Conservation (phyloP, 2,797 vertebrate species). For the Ctenopoma kingsleyae region DNA sequence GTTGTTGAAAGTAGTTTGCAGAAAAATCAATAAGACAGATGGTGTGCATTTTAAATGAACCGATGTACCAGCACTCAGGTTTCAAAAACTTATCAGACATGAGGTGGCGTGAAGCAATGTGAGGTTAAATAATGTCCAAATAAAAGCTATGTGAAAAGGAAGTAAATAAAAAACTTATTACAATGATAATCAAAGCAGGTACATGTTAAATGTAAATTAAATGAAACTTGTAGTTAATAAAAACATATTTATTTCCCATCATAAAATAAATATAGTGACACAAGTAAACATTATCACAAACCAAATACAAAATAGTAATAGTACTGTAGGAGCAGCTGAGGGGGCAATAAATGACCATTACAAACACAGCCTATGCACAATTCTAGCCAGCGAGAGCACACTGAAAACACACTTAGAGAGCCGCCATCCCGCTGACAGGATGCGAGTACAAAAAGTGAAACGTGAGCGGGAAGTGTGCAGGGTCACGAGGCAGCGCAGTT, state of each 20-base stretch:
- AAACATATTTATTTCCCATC: background rate
- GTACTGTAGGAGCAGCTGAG: background rate
- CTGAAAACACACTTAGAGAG: slow-evolving; percentile 25
- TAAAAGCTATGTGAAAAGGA: background rate
- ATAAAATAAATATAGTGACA: slow-evolving; percentile 13
- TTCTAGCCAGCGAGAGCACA: background rate
- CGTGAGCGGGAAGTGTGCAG: slow-evolving; percentile 75
- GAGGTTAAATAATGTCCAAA: background rate
- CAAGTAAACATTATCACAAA: slow-evolving; percentile 6
- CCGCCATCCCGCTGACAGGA: slow-evolving; percentile 70
- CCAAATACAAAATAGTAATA: background rate
- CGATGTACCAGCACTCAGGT: slow-evolving; percentile 14
- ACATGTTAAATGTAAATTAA: background rate
- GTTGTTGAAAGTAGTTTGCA: slow-evolving; percentile 37
- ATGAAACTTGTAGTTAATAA: slow-evolving; percentile 1
- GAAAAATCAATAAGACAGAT: slow-evolving; percentile 52
- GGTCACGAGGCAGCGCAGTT: slow-evolving; percentile 62
- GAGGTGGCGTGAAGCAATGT: background rate
- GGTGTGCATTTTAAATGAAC: slow-evolving; percentile 54
- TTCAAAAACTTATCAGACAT: slow-evolving; percentile 37
- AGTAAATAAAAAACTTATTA: background rate
- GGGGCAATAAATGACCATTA: slow-evolving; percentile 8
- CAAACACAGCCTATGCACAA: slow-evolving; percentile 10
- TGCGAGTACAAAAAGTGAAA: slow-evolving; percentile 78
- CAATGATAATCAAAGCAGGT: background rate